Evolutionary conservation across 2,113 vertebrate genomes (phyloP).

Genomic region (Echinops telfairi): DNA sequence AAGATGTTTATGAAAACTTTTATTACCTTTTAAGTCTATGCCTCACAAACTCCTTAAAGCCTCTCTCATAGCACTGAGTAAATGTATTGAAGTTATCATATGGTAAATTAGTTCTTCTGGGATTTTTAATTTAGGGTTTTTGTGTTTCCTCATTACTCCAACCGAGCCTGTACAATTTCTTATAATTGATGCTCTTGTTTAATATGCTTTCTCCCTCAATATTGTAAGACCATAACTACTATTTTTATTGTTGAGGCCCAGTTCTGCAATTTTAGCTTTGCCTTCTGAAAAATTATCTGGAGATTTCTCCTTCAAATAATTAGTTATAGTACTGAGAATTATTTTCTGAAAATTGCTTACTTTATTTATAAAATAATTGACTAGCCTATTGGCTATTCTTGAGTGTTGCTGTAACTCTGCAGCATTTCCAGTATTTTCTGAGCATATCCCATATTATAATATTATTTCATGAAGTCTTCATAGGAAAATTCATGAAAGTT

Average conservation of each 20-base stretch:
- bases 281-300: not conserved
- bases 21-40: no score
- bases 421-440: slow-evolving; percentile 30
- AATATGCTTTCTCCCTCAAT: not conserved
- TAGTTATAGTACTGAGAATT: not conserved
- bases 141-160: not conserved
- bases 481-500: not conserved
- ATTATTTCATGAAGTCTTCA: not conserved
- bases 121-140: not conserved
- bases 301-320: not conserved
- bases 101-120: not conserved
- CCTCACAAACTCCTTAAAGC: no score
- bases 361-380: slow-evolving; percentile 40
- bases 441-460: not conserved
- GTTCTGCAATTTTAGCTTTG: not conserved
- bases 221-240: not conserved
- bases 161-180: not conserved
- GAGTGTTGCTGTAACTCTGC: slow-evolving; percentile 10
- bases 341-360: not conserved
- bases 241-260: not conserved
- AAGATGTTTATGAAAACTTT: no score
- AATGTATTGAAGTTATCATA: not conserved
- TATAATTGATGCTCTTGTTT: not conserved
- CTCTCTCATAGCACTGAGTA: not conserved
- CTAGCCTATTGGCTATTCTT: not conserved